Base-by-base conservation (phyloP, 2,888 invertebrate species). In the Labia minor region DNA sequence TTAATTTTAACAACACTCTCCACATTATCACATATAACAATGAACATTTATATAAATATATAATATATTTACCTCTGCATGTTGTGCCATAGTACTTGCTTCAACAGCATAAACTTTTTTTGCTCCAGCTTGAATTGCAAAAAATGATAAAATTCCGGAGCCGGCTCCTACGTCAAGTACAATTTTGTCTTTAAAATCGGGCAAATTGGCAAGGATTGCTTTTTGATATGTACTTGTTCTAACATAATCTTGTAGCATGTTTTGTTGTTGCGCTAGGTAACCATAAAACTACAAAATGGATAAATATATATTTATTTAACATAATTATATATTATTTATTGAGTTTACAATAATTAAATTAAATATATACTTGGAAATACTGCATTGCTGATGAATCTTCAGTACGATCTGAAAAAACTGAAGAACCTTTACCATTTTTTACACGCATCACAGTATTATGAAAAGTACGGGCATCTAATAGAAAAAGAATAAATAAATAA, bases 241-340 rank as follows among this genome's bases (percentile, higher is more conserved):
- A 71, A 98, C 93, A 79, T 95, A 99, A 78, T 99, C 99, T 81
- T 99, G 98, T 91, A 99, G 92, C 98, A 99, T 99, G 77, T 99
- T 99, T 80, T 99, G 99, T 79, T 99, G 99, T 78, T 99, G 99
- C 67, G 96, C 96, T 72, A 99, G 81, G 81, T 97, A 98, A 71
- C 98, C 97, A 80, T 99, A 99, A 80, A 99, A 99, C 83, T 98
- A 77, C 20, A 78, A 76, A n/a, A n/a, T n/a, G n/a, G n/a, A n/a
- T 67, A 65, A 69, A 64, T 65, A 65, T 37, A 61, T 62, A 18
- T 19, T 19, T 8, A 33, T 18, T 21, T 61, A 64, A 18, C 16
- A 26, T 64, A n/a, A 21, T 20, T n/a, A n/a, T n/a, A n/a, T n/a
- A n/a, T n/a, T n/a, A n/a, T 14, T n/a, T 1, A 20, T 37, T 1